Evolutionary conservation across 2,113 vertebrate species (phyloP), one percentile per base, ranked within the genome.

Genomic region (Pithys albifrons): DNA sequence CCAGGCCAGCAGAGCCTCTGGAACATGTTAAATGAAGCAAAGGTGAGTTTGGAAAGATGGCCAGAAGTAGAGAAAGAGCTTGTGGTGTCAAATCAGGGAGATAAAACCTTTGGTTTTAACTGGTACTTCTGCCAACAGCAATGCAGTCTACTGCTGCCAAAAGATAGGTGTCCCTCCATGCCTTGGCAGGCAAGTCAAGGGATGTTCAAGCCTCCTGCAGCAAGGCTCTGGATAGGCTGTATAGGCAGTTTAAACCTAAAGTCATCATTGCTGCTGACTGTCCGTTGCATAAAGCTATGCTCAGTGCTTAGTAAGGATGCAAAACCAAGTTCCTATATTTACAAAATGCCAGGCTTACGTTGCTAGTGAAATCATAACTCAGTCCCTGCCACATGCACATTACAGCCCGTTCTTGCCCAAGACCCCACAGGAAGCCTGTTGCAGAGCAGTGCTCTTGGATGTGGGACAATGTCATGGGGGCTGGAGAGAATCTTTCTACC

Each of bases 21-120:
- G 29, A 95, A 33, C 45, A 74, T 1, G 1, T 70, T 82, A 70
- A 89, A 75, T 55, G 62, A 88, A 90, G 35, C 28, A 84, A 93
- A 88, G 29, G 24, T 51, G 81, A 89, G 85, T 73, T 28, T 74
- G 88, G 71, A 95, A 89, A 88, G 74, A 85, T 76, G 62, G 80
- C 71, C 89, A 91, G 81, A 91, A 95, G 81, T 46, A 91, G 85
- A 85, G 51, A 3, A n/a, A n/a, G 4, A 89, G 39, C 3, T 3
- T 88, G 39, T 84, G 79, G 39, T 95, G 55, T 80, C 65, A 96
- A 75, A 94, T 88, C 29, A 59, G 37, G 54, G 41, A 88, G 91
- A 85, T 88, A 95, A 93, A 93, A 7, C 20, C 55, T 86, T 95
- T 83, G 84, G 48, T 59, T 96, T 85, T 64, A 52, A 29, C 27